Percentiles rank a stretch among this genome's conserved stretches.
Conservation (phyloP, 1,140 invertebrate genomes). For the Brachionus angularis region DNA sequence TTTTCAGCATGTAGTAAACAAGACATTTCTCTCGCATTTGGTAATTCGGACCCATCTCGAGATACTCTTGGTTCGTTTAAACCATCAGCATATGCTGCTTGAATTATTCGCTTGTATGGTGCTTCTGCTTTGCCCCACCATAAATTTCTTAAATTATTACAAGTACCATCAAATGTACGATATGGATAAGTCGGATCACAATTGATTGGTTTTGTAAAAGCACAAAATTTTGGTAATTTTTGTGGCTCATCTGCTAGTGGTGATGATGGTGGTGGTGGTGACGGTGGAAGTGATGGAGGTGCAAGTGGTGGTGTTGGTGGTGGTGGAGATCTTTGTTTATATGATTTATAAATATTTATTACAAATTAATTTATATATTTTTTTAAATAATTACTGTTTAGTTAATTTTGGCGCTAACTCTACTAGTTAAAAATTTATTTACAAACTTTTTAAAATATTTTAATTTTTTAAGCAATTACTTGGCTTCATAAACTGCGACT, state of each 20-base stretch:
- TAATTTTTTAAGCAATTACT: too few species aligned
- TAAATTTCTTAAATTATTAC: slow-evolving; percentile 78
- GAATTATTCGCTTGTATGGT: slow-evolving; percentile 70
- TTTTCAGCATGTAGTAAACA: slow-evolving; percentile 11
- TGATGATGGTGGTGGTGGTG: background rate
- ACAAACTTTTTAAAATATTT: too few species aligned
- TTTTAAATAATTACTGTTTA: too few species aligned
- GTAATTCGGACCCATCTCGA: slow-evolving; percentile 8
- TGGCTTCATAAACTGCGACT: too few species aligned
- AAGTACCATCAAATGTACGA: slow-evolving; percentile 70
- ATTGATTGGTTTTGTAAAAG: background rate
- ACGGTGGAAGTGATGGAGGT: background rate
- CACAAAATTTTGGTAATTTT: slow-evolving; percentile 11
- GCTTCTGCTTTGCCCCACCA: slow-evolving; percentile 71
- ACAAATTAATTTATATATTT: too few species aligned
- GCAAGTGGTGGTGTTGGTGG: background rate
- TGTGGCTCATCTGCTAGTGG: background rate
- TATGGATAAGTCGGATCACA: slow-evolving; percentile 57
- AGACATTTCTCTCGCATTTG: background rate
- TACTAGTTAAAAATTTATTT: too few species aligned
- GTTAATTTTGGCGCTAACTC: too few species aligned
- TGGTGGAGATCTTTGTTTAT: background rate
- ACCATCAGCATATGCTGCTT: slow-evolving; percentile 67
- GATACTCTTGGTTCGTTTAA: background rate
- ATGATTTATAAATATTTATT: too few species aligned